Conservation (phyloP, 1,140 invertebrate species). For the Drosophila pandora region DNA sequence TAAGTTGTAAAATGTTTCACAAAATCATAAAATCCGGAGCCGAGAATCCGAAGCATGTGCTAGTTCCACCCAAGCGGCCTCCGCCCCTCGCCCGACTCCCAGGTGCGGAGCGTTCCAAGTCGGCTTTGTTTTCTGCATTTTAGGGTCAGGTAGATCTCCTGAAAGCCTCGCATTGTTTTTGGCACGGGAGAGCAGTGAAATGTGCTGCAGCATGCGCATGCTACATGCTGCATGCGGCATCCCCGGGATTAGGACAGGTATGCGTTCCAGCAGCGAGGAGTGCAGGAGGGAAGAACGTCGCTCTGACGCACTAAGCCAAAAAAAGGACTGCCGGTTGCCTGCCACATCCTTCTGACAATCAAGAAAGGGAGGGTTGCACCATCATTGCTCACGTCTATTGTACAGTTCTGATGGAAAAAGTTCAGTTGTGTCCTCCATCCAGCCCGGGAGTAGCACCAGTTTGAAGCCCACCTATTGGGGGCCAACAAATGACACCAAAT, state of each 20-base stretch:
- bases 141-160: slow-evolving; percentile 71
- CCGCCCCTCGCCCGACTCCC: slow-evolving; percentile 39
- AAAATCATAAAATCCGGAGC: slow-evolving; percentile 66
- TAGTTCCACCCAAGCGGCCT: slow-evolving; percentile 33
- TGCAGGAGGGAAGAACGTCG: background rate
- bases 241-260: slow-evolving; percentile 49
- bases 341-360: no score
- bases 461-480: no score
- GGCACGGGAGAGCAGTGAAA: slow-evolving; percentile 44
- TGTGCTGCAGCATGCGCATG: slow-evolving; percentile 41
- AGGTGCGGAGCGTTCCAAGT: slow-evolving; percentile 63
- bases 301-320: slow-evolving; percentile 16
- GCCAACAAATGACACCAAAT: no score
- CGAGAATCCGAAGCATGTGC: slow-evolving; percentile 31
- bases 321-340: background rate
- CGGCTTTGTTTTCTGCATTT: slow-evolving; percentile 47
- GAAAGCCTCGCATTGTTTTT: slow-evolving; percentile 70
- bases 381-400: background rate
- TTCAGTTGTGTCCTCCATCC: no score
- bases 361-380: background rate
- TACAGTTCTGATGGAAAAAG: no score
- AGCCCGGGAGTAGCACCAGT: no score
- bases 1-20: slow-evolving; percentile 80
- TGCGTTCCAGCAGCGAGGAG: slow-evolving; percentile 23
- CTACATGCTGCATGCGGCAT: slow-evolving; percentile 36